Base-by-base conservation (phyloP, 2,797 vertebrate genomes). In the Perodicticus potto region DNA sequence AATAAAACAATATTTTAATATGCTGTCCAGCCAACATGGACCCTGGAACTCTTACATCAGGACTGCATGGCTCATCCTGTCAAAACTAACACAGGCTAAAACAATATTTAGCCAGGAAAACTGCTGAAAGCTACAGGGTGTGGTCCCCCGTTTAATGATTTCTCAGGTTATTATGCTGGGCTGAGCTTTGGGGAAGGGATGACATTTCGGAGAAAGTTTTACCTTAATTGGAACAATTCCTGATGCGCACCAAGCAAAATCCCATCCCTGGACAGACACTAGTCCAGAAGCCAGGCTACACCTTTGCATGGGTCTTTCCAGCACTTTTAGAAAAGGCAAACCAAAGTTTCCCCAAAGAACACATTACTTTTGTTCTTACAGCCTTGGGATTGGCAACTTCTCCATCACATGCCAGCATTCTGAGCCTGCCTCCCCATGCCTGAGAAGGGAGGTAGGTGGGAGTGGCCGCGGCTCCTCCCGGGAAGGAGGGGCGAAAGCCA, bases 1-100 rank as follows among this genome's bases (percentile, higher is more conserved):
- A 91, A 86, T 57, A 65, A 72, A 94, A 43, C 34, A 89, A 9
- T 83, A 72, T 89, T 93, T 82, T 78, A 86, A 53, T 20, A 91
- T 32, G 25, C 72, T 84, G 16, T n/a, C 32, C 29, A 63, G 20
- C 27, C 80, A 70, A 29, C 32, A 78, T 76, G 74, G 63, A n/a
- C 53, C 57, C 91, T 25, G 14, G 76, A 43, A 59, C 40, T 88
- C 74, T 74, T 67, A 6, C 34, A 27, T 74, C 25, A 86, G 49
- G 45, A 72, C 37, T 86, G 95, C 43, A 27, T 63, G 67, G 83
- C 78, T 89, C 78, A 94, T 91, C 67, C 57, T 86, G 40, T 91
- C 67, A 73, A 88, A 92, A 85, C 7, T 37, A 86, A 69, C 5
- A 34, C 20, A 49, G 45, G 63, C 49, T 82, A 61, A 45, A 78